Percentiles rank a stretch among this genome's conserved stretches.
Conservation (phyloP, 1,140 invertebrate species). For the Xylocopa sonorina region DNA sequence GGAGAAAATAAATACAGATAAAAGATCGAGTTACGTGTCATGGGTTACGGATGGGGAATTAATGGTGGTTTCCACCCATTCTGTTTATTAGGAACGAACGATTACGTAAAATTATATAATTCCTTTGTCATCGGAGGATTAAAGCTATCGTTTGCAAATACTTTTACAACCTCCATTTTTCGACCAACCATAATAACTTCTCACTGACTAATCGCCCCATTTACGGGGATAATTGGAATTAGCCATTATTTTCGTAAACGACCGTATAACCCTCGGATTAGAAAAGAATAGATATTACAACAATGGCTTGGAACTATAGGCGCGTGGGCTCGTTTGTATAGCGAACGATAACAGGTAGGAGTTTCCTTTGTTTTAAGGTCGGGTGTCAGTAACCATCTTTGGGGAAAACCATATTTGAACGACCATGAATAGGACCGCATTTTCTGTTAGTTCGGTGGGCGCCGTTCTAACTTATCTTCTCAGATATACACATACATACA, state of each 20-base stretch:
- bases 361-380: constrained; percentile 2
- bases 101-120: constrained; percentile 47
- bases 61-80: no score
- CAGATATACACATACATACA: no score
- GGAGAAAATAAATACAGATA: no score
- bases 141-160: background rate
- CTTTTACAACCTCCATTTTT: background rate
- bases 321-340: background rate
- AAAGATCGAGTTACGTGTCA: no score
- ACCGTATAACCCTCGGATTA: background rate
- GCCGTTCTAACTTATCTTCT: background rate
- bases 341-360: constrained; percentile 17
- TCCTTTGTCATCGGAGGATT: background rate
- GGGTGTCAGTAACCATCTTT: constrained; percentile 10
- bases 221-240: background rate
- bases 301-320: background rate
- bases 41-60: no score
- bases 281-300: background rate
- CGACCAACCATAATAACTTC: background rate
- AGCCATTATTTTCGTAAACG: background rate
- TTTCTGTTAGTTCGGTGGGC: background rate
- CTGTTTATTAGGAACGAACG: background rate
- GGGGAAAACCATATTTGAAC: constrained; percentile 26
- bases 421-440: constrained; percentile 3
- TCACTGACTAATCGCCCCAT: background rate